Conservation (phyloP, 2,888 invertebrate species). For the Lordiphosa fenestrarum region DNA sequence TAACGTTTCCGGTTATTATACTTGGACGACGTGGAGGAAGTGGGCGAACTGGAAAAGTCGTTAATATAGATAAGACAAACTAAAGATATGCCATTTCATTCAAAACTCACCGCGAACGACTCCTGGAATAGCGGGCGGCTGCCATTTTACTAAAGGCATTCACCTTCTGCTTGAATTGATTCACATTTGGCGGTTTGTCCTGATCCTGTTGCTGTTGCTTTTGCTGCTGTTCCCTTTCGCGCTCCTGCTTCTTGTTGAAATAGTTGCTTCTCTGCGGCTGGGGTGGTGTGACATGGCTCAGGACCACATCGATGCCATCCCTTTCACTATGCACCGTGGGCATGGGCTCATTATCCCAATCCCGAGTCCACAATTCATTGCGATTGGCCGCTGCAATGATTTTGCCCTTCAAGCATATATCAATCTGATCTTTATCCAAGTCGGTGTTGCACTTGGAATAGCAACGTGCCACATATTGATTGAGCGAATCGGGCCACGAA, state of each 20-base stretch:
- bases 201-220: slow-evolving; percentile 38
- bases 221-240: slow-evolving; percentile 43
- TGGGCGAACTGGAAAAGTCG: slow-evolving; percentile 63
- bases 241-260: slow-evolving; percentile 54
- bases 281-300: slow-evolving; percentile 79
- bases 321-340: slow-evolving; percentile 92
- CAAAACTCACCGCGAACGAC: slow-evolving; percentile 75
- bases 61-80: slow-evolving; percentile 1
- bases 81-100: too few relatives aligned
- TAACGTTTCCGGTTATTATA: slow-evolving; percentile 63
- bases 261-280: slow-evolving; percentile 81
- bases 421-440: slow-evolving; percentile 95
- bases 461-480: slow-evolving; percentile 94
- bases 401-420: slow-evolving; percentile 95
- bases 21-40: slow-evolving; percentile 58
- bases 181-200: slow-evolving; percentile 30
- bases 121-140: slow-evolving; percentile 77
- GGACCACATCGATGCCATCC: slow-evolving; percentile 82
- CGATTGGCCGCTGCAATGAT: slow-evolving; percentile 94
- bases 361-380: slow-evolving; percentile 92
- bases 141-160: slow-evolving; percentile 68
- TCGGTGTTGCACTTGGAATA: slow-evolving; percentile 94
- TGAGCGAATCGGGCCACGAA: slow-evolving; percentile 89
- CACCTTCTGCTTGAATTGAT: slow-evolving; percentile 67
- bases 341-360: slow-evolving; percentile 97